phyloP scores from a whole-genome alignment of 2,797 vertebrate species.

The Pseudocheirus occidentalis region DNA sequence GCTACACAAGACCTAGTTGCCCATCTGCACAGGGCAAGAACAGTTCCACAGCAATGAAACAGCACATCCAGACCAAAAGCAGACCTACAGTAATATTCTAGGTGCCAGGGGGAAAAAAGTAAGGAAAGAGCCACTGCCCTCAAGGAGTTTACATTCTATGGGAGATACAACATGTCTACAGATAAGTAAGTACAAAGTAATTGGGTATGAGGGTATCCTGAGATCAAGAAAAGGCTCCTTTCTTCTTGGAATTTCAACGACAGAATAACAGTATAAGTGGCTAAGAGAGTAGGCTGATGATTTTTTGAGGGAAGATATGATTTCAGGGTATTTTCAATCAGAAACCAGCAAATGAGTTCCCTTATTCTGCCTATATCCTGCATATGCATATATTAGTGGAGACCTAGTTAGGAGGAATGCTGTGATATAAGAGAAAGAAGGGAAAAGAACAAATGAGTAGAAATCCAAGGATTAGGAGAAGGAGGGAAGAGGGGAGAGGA shows the following conservation, averaged over 20 bases:
- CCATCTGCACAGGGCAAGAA: not conserved
- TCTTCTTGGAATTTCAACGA: not conserved
- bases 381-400: not conserved
- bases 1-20: not conserved
- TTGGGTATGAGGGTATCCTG: not conserved
- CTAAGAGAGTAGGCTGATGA: not conserved
- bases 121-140: not conserved
- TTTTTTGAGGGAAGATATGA: not conserved
- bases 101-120: not conserved
- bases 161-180: not conserved
- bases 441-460: not conserved
- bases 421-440: not conserved
- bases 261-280: not conserved
- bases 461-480: not conserved
- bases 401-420: not conserved
- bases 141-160: not conserved
- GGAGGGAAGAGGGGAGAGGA: not conserved
- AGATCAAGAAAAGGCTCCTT: not conserved
- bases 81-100: not conserved
- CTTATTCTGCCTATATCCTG: not conserved
- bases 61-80: not conserved
- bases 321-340: not conserved
- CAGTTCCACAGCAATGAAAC: not conserved
- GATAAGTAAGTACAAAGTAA: not conserved
- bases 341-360: not conserved